Percentiles rank a stretch among this genome's conserved stretches.
These are phyloP conservation scores for Xanthorhoe spadicearia DNA, from an alignment of 2,888 invertebrate species.

Conservation along the genomic window DNA sequence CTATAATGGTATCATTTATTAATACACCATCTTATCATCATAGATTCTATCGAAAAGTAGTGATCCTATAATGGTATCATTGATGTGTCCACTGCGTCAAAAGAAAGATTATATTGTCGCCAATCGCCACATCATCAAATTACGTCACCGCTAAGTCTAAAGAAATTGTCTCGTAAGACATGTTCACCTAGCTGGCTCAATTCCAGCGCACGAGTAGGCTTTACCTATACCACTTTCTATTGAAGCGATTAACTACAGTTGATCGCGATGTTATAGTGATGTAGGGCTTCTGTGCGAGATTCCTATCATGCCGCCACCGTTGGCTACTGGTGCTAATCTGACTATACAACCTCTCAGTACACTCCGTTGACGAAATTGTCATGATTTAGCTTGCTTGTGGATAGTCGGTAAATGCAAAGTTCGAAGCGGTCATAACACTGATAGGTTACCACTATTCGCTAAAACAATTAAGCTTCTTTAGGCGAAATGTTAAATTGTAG, in stretches of 20 bases:
- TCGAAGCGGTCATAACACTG: too few species aligned
- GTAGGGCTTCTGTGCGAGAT: slow-evolving; percentile 11
- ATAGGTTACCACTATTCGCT: too few species aligned
- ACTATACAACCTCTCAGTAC: background rate
- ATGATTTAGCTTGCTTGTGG: background rate
- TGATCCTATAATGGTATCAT: background rate
- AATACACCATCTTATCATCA: background rate
- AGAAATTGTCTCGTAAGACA: background rate
- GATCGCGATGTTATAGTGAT: background rate
- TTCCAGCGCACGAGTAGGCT: background rate
- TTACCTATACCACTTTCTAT: slow-evolving; percentile 11
- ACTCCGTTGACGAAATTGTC: background rate
- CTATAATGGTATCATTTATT: background rate
- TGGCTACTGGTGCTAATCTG: background rate
- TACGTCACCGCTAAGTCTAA: background rate
- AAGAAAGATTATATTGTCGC: background rate
- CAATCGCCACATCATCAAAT: background rate
- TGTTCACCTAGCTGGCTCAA: background rate
- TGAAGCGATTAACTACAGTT: background rate
- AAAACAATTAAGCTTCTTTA: too few species aligned
- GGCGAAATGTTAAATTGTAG: too few species aligned
- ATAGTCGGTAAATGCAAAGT: too few species aligned
- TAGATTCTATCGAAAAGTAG: background rate
- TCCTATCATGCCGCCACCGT: background rate
- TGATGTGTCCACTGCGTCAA: background rate